These are phyloP conservation scores for Eidolon dupreanum DNA, from an alignment of 2,797 vertebrate genomes.

Conservation along the genomic window DNA sequence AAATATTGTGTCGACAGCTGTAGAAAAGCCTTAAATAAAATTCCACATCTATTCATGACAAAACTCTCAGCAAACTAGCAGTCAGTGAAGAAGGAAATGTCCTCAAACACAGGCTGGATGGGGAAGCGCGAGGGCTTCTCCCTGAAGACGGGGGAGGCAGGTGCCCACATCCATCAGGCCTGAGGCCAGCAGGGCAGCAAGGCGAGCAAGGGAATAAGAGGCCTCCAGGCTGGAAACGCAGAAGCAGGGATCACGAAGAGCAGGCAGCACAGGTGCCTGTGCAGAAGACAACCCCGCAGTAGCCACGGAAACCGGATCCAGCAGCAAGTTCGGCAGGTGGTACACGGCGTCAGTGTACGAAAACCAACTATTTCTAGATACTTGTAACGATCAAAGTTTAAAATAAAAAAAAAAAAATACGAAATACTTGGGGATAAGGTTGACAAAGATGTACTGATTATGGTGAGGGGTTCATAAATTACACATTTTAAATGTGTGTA, in stretches of 20 bases:
- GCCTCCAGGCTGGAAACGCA: neutral
- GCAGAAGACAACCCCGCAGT: neutral
- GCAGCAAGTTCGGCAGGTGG: neutral
- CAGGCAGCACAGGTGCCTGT: neutral
- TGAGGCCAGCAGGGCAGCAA: neutral
- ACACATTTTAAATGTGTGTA: neutral
- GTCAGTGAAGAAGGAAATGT: neutral
- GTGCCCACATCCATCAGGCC: too few relatives aligned
- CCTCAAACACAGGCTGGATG: neutral
- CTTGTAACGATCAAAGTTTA: neutral
- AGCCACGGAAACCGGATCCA: neutral
- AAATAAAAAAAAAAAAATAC: neutral
- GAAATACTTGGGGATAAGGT: neutral
- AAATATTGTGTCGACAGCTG: neutral
- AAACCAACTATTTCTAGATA: neutral
- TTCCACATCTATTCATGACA: neutral
- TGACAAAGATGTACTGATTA: neutral
- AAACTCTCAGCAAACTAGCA: neutral
- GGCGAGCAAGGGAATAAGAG: neutral
- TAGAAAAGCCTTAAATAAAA: neutral
- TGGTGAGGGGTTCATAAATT: neutral
- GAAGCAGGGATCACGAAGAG: neutral
- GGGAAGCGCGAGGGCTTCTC: neutral
- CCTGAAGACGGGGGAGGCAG: neutral
- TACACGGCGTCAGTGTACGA: neutral